Evolutionary conservation across 53 echinoderm and acorn worm genomes (phyloP).

Genomic region (Henricia sp.): DNA sequence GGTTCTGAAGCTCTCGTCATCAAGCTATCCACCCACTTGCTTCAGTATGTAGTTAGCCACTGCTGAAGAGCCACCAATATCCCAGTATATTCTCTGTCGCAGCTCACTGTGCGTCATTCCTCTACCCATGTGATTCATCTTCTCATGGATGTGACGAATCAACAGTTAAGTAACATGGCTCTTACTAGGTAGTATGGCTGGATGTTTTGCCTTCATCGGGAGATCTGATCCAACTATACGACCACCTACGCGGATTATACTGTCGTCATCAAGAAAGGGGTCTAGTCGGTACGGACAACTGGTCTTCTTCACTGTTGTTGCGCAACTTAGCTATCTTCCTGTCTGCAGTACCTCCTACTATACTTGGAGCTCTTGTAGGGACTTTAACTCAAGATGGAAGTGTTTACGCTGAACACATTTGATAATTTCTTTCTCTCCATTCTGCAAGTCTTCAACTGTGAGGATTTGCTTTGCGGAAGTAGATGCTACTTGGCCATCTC

Average conservation of each 20-base stretch:
- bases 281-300: conserved; percentile 66
- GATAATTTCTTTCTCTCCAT: conserved; percentile 56
- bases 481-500: not conserved
- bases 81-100: conserved; percentile 16
- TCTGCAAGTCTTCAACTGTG: conserved; percentile 22
- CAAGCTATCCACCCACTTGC: conserved; percentile 51
- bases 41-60: conserved; percentile 20
- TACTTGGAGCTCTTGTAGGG: conserved; percentile 19
- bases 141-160: conserved; percentile 43
- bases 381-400: conserved; percentile 44
- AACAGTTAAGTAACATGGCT: conserved; percentile 18
- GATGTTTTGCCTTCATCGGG: conserved; percentile 32
- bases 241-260: conserved; percentile 74
- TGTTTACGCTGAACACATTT: conserved; percentile 35
- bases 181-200: conserved; percentile 28
- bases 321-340: not conserved
- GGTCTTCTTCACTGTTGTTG: conserved; percentile 21
- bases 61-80: not conserved
- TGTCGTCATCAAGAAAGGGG: conserved; percentile 62
- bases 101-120: conserved; percentile 10
- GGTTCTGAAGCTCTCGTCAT: conserved; percentile 67
- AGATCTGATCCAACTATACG: conserved; percentile 21
- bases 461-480: not conserved
- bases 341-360: not conserved
- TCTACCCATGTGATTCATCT: conserved; percentile 17